Conservation (phyloP, 2,113 vertebrate species). For the Puma concolor region DNA sequence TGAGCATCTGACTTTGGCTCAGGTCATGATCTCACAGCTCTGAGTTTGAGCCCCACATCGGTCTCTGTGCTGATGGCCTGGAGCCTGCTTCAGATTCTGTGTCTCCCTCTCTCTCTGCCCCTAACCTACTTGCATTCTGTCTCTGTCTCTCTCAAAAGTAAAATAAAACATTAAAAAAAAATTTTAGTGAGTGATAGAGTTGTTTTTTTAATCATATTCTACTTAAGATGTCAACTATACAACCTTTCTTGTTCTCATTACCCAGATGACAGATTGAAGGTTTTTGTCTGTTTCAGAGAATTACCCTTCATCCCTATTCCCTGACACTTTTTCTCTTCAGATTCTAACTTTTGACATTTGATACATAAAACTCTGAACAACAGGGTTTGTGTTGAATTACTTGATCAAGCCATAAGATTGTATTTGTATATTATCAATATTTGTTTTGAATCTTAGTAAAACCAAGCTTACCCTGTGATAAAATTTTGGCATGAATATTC, state of each 20-base stretch:
- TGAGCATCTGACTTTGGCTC: too few relatives aligned
- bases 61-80: too few relatives aligned
- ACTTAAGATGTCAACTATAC: not conserved
- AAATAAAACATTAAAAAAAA: not conserved
- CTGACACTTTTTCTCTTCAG: not conserved
- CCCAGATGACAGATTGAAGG: not conserved
- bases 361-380: not conserved
- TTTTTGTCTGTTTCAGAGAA: not conserved
- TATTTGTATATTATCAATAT: not conserved
- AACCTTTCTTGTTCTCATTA: not conserved
- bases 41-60: too few relatives aligned
- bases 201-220: not conserved
- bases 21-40: too few relatives aligned
- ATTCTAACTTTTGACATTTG: not conserved
- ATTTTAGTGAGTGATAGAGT: not conserved
- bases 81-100: too few relatives aligned
- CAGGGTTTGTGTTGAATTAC: not conserved
- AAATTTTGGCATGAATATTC: not conserved
- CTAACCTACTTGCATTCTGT: too few relatives aligned
- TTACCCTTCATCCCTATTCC: not conserved
- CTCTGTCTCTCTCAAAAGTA: too few relatives aligned
- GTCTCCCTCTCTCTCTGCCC: too few relatives aligned
- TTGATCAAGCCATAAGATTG: not conserved
- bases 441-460: constrained; percentile 20
- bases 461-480: not conserved